Conservation (phyloP, 2,888 invertebrate species). For the Mycogona germanica region DNA sequence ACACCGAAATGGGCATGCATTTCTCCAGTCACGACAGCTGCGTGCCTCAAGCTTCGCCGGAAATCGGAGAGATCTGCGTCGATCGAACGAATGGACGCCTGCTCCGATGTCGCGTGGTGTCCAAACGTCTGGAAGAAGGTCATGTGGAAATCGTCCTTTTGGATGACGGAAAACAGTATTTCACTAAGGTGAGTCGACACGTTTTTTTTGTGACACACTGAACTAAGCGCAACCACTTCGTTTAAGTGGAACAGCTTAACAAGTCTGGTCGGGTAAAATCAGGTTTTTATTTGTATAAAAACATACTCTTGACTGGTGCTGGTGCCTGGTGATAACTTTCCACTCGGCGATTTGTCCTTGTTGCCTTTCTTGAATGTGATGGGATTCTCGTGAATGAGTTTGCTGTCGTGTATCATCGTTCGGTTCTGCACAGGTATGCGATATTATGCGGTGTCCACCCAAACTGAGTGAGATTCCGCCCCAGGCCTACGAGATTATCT, state of each 20-base stretch:
- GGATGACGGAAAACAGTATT: background rate
- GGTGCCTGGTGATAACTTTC: too few species aligned
- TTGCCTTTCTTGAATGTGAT: background rate
- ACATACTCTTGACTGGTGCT: too few species aligned
- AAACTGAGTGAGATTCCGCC: conserved; percentile 33
- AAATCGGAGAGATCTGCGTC: conserved; percentile 46
- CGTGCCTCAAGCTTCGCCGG: conserved; percentile 23
- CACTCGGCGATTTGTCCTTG: too few species aligned
- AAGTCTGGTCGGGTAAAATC: too few species aligned
- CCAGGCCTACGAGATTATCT: conserved; percentile 42
- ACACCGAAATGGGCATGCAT: background rate
- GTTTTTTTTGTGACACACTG: too few species aligned
- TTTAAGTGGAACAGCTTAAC: too few species aligned
- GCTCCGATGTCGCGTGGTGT: too few species aligned
- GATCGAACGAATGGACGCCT: too few species aligned
- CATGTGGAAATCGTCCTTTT: background rate
- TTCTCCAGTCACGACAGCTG: background rate
- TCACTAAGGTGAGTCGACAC: background rate
- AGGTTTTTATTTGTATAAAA: too few species aligned
- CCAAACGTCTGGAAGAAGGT: too few species aligned
- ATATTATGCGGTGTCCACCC: conserved; percentile 37
- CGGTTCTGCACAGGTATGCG: conserved; percentile 25
- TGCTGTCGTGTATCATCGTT: background rate
- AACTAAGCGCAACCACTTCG: too few species aligned
- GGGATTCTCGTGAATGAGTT: too few species aligned